Conservation (phyloP, 1,140 invertebrate species). For the Acromyrmex heyeri region DNA sequence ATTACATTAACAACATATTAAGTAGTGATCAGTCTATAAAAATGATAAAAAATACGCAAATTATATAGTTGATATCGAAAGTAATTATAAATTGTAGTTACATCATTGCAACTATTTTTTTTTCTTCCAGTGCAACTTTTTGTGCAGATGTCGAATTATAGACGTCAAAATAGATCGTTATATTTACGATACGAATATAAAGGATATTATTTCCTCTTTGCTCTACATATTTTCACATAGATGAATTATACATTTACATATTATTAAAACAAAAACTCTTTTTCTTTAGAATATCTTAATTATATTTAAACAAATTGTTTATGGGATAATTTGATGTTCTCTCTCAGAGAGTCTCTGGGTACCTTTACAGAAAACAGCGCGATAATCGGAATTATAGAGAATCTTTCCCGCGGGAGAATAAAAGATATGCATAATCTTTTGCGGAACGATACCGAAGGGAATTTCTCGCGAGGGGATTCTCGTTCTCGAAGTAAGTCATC, state of each 20-base stretch:
- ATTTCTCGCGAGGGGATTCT: background rate
- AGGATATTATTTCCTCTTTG: background rate
- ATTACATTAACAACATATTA: too few relatives aligned
- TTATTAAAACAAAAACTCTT: background rate
- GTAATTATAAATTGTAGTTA: too few relatives aligned
- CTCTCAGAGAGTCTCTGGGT: too few relatives aligned
- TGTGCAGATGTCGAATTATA: background rate
- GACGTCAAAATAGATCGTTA: too few relatives aligned
- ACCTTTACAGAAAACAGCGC: background rate
- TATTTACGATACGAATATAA: background rate
- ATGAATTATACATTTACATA: background rate
- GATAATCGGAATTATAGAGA: background rate
- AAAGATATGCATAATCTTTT: background rate
- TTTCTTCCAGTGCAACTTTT: background rate
- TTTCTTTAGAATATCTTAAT: background rate
- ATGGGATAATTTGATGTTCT: background rate
- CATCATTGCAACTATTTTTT: too few relatives aligned
- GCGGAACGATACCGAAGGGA: background rate
- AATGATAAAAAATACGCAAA: too few relatives aligned
- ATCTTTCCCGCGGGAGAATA: background rate
- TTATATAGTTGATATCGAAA: too few relatives aligned
- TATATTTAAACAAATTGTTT: background rate
- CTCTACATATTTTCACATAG: background rate
- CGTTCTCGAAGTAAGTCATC: slow-evolving; percentile 46
- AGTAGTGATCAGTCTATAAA: too few relatives aligned